These are phyloP conservation scores for Caenorhabditis doughertyi DNA, from an alignment of 2,888 invertebrate genomes.

Conservation along the genomic window DNA sequence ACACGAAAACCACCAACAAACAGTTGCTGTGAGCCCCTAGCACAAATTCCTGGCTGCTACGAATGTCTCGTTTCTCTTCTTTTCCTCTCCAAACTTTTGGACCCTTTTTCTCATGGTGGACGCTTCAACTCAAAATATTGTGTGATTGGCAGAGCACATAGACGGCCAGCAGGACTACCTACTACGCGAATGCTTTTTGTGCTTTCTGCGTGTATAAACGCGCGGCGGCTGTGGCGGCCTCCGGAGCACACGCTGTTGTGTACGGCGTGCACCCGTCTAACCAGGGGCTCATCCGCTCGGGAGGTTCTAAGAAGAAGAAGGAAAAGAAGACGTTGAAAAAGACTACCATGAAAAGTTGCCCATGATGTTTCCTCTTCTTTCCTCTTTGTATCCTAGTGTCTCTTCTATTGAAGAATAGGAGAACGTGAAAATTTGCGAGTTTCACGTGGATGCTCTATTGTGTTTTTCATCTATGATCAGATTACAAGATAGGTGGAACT, in stretches of 20 bases:
- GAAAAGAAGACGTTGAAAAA: conserved; percentile 24
- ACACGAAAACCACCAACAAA: conserved; percentile 17
- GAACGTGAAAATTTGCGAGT: conserved; percentile 34
- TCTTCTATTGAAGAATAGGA: conserved; percentile 5
- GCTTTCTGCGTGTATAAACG: conserved; percentile 59
- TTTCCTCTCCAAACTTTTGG: conserved; percentile 35
- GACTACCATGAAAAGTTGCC: conserved; percentile 16
- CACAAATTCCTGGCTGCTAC: conserved; percentile 24
- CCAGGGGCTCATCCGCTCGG: conserved; percentile 39
- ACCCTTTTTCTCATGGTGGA: conserved; percentile 29
- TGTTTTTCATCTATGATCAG: neutral
- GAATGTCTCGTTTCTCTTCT: neutral
- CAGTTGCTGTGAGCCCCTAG: conserved; percentile 36
- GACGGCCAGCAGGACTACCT: conserved; percentile 39
- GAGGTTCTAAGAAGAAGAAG: conserved; percentile 17
- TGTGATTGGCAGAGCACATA: conserved; percentile 22
- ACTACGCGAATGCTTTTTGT: conserved; percentile 70
- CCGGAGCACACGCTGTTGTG: conserved; percentile 54
- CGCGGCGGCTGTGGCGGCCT: conserved; percentile 30
- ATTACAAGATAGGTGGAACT: no score
- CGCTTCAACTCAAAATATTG: neutral
- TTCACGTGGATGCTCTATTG: conserved; percentile 47
- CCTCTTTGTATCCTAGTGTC: conserved; percentile 16
- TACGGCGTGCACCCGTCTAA: conserved; percentile 50
- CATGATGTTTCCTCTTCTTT: conserved; percentile 1